These are phyloP conservation scores for Montipora efflorescens DNA, from an alignment of 64 coral and sea anemone genomes.

Conservation along the genomic window DNA sequence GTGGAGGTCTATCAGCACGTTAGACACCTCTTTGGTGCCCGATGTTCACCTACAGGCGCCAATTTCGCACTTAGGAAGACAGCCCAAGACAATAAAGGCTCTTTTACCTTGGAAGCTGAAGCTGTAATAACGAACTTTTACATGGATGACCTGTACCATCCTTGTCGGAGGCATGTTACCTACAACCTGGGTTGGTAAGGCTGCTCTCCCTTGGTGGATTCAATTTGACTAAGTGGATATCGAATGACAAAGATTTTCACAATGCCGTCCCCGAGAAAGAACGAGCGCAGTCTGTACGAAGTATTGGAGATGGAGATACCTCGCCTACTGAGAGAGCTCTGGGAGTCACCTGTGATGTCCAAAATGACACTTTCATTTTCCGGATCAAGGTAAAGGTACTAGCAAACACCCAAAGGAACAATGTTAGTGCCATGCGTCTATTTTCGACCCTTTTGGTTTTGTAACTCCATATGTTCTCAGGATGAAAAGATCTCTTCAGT, in stretches of 20 bases:
- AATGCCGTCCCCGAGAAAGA: neutral
- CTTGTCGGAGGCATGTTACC: no score
- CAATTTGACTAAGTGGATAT: slow-evolving; percentile 2
- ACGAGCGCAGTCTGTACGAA: neutral
- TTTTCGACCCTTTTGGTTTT: slow-evolving; percentile 38
- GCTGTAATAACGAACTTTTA: neutral
- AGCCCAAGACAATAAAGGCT: no score
- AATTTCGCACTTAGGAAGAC: no score
- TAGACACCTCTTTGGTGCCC: no score
- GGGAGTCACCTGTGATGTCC: neutral
- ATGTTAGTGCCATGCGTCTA: neutral
- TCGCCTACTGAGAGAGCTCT: neutral
- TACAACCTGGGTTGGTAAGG: no score
- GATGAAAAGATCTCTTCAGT: neutral
- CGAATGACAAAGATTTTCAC: neutral
- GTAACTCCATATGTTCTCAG: neutral
- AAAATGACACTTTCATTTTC: slow-evolving; percentile 10
- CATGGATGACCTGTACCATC: neutral
- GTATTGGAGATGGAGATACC: neutral
- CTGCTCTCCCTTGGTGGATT: neutral
- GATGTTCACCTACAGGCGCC: no score
- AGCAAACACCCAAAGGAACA: neutral
- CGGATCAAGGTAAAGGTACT: no score
- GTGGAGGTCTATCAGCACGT: no score
- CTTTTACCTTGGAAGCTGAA: no score